Conservation (phyloP, 2,113 vertebrate genomes). For the Tragulus kanchil region DNA sequence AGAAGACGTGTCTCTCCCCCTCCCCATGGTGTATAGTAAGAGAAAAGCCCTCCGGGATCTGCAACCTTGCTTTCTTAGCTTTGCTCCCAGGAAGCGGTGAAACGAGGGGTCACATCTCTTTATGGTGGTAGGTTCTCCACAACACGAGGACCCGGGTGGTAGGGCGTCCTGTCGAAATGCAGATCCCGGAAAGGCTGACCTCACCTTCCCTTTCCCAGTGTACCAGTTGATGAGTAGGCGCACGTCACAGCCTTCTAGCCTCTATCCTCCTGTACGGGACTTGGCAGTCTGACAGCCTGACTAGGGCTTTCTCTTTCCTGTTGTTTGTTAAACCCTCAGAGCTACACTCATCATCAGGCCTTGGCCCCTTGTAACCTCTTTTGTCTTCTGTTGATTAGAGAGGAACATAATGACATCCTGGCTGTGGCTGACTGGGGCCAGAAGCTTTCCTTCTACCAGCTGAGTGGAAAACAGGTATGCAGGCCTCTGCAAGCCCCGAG, state of each 20-base stretch:
- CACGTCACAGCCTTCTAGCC: background rate
- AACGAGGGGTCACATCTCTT: background rate
- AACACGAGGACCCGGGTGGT: background rate
- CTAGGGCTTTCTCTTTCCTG: conserved; percentile 64
- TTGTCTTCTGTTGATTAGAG: conserved; percentile 88
- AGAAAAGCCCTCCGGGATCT: background rate
- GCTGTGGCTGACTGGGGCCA: conserved; percentile 99
- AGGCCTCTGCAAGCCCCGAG: background rate
- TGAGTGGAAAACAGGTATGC: conserved; percentile 97
- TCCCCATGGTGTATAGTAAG: background rate
- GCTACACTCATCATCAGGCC: conserved; percentile 29
- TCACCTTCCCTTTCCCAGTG: background rate
- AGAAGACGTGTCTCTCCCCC: background rate
- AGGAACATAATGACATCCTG: conserved; percentile 97
- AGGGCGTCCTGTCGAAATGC: background rate
- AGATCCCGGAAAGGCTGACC: background rate
- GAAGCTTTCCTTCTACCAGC: conserved; percentile 98
- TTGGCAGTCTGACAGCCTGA: conserved; percentile 61
- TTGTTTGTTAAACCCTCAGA: conserved; percentile 65
- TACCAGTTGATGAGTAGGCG: background rate
- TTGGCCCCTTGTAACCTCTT: conserved; percentile 60
- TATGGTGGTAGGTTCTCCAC: background rate
- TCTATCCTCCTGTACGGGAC: background rate
- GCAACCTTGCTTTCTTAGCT: background rate
- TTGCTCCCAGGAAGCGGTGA: background rate